These are phyloP conservation scores for Leucopsar rothschildi DNA, from an alignment of 2,113 vertebrate genomes.

Conservation along the genomic window DNA sequence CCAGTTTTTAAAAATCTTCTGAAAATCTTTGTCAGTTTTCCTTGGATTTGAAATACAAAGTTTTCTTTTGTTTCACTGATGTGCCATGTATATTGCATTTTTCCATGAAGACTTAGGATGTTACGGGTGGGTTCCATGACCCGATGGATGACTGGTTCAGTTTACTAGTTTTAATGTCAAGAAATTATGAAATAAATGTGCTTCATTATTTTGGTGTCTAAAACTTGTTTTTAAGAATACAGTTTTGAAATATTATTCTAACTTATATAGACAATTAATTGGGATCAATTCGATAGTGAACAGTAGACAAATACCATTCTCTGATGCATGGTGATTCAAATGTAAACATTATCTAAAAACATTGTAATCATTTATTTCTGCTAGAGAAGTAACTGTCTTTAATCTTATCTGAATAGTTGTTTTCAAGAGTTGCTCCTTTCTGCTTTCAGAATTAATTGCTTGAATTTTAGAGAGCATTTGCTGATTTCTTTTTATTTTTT, in stretches of 20 bases:
- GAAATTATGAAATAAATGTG: not conserved
- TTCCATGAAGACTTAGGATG: accelerated
- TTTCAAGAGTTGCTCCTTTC: not conserved
- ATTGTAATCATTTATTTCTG: not conserved
- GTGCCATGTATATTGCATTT: not conserved
- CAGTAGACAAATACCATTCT: not conserved
- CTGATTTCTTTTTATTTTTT: not conserved
- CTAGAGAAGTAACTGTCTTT: not conserved
- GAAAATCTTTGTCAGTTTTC: not conserved
- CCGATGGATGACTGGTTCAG: not conserved
- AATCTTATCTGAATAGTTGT: not conserved
- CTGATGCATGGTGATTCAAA: not conserved
- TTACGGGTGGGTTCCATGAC: not conserved
- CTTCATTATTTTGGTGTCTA: not conserved
- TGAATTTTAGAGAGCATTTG: not conserved
- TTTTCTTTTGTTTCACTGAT: not conserved
- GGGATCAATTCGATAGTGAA: not conserved
- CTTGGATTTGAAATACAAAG: not conserved
- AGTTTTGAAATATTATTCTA: not conserved
- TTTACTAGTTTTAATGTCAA: not conserved
- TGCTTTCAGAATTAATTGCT: not conserved
- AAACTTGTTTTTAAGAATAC: not conserved
- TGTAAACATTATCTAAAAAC: not conserved
- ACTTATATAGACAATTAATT: not conserved
- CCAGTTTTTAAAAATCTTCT: not conserved